phyloP scores from a whole-genome alignment of 2,888 invertebrate species.

The Operophtera brumata region DNA sequence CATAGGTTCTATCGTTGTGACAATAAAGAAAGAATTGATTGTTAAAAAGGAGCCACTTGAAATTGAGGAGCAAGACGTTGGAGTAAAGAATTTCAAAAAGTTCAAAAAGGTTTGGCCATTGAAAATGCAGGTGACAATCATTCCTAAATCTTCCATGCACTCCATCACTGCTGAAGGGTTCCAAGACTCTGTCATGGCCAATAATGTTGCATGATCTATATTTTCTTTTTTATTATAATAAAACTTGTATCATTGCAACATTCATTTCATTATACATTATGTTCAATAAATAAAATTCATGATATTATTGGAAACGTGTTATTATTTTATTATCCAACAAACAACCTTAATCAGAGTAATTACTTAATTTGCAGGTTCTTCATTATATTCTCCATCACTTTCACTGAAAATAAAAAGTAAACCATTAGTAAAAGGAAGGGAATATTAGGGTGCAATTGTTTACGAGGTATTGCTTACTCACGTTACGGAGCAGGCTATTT shows the following conservation, averaged over 20 bases:
- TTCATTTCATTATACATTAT: conserved; percentile 7
- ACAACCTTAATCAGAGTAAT: conserved; percentile 13
- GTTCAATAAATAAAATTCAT: conserved; percentile 17
- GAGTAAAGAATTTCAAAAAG: conserved; percentile 66
- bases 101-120: conserved; percentile 75
- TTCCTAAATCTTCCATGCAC: conserved; percentile 44
- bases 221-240: not conserved
- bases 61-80: conserved; percentile 37
- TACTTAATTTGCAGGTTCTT: conserved; percentile 27
- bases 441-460: too few species aligned
- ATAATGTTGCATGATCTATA: conserved; percentile 9
- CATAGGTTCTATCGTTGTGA: conserved; percentile 61
- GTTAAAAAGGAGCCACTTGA: conserved; percentile 60
- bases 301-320: conserved; percentile 6
- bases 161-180: conserved; percentile 21
- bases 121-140: conserved; percentile 57
- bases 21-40: conserved; percentile 58
- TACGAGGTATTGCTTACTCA: too few species aligned
- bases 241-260: conserved; percentile 5
- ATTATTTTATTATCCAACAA: conserved; percentile 18
- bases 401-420: conserved; percentile 32
- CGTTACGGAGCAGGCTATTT: too few species aligned
- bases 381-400: conserved; percentile 19
- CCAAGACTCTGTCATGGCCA: conserved; percentile 20
- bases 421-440: not conserved